Evolutionary conservation across 2,888 invertebrate genomes (phyloP).

Genomic region (Blera fallax): DNA sequence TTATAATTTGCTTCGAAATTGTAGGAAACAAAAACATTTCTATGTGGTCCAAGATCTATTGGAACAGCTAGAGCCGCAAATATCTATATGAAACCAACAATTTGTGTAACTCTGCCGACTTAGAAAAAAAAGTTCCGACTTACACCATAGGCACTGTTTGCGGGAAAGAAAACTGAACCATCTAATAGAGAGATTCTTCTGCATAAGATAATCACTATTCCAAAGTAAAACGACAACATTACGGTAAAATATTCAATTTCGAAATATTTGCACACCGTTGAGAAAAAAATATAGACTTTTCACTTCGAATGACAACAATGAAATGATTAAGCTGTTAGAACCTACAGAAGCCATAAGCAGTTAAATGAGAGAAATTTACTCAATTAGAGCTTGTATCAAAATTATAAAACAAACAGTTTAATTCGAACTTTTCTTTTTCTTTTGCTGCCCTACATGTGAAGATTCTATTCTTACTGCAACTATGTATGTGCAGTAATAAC

Average conservation of each 20-base stretch:
- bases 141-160: conserved; percentile 79
- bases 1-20: conserved; percentile 88
- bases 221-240: neutral
- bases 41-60: conserved; percentile 85
- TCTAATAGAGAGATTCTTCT: neutral
- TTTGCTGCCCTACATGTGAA: conserved; percentile 18
- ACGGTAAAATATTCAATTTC: neutral
- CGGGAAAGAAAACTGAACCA: conserved; percentile 76
- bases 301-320: conserved; percentile 4
- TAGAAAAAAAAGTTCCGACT: conserved; percentile 56
- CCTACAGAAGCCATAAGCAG: neutral
- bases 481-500: too few relatives aligned
- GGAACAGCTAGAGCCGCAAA: conserved; percentile 88
- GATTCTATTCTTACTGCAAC: neutral
- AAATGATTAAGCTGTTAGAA: conserved; percentile 14
- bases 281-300: neutral
- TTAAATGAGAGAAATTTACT: conserved; percentile 15
- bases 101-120: neutral
- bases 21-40: conserved; percentile 88
- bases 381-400: conserved; percentile 35
- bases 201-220: neutral
- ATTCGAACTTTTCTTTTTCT: conserved; percentile 28
- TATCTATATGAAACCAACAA: conserved; percentile 82
- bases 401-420: conserved; percentile 36
- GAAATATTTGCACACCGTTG: neutral